A percentile compares a stretch with the other conserved stretches of the same genome.
Conservation (phyloP, 2,797 vertebrate genomes). For the Meriones psammophilus region DNA sequence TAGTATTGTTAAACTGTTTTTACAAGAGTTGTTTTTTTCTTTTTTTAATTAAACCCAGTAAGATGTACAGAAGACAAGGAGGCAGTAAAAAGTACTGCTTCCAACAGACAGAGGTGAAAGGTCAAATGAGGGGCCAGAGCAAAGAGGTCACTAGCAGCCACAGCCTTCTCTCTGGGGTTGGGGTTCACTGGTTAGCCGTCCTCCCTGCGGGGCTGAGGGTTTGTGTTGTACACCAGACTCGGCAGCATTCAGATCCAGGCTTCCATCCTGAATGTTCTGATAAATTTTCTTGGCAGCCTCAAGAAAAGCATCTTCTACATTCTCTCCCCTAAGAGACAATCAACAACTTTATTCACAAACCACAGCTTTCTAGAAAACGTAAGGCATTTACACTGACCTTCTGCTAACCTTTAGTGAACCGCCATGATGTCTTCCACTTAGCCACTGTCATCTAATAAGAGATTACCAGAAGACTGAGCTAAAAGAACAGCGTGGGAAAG, state of each 20-base stretch:
- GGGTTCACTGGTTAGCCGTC: slow-evolving; percentile 98
- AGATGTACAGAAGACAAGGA: slow-evolving; percentile 91
- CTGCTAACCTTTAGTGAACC: slow-evolving; percentile 74
- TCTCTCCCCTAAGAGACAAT: slow-evolving; percentile 93
- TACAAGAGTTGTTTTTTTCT: slow-evolving; percentile 80
- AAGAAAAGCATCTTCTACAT: slow-evolving; percentile 97
- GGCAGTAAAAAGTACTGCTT: slow-evolving; percentile 89
- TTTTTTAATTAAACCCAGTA: slow-evolving; percentile 91
- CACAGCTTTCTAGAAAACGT: slow-evolving; percentile 20
- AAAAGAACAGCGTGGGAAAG: slow-evolving; percentile 62
- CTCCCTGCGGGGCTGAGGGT: slow-evolving; percentile 97
- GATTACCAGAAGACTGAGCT: slow-evolving; percentile 68
- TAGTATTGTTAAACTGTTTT: slow-evolving; percentile 88
- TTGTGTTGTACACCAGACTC: slow-evolving; percentile 99
- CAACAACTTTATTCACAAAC: slow-evolving; percentile 71
- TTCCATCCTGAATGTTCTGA: slow-evolving; percentile 99
- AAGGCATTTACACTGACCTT: slow-evolving; percentile 69
- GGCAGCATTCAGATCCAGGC: slow-evolving; percentile 97
- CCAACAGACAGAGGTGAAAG: slow-evolving; percentile 89
- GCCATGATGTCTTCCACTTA: slow-evolving; percentile 75
- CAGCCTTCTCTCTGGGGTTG: slow-evolving; percentile 99
- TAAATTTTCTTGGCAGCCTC: slow-evolving; percentile 99
- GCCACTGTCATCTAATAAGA: slow-evolving; percentile 75
- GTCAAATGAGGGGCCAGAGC: slow-evolving; percentile 85
- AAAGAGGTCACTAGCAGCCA: slow-evolving; percentile 96